Evolutionary conservation across 2,797 vertebrate genomes (phyloP), one percentile per base, ranked within the genome.

Genomic region (Cheirogaleus major): DNA sequence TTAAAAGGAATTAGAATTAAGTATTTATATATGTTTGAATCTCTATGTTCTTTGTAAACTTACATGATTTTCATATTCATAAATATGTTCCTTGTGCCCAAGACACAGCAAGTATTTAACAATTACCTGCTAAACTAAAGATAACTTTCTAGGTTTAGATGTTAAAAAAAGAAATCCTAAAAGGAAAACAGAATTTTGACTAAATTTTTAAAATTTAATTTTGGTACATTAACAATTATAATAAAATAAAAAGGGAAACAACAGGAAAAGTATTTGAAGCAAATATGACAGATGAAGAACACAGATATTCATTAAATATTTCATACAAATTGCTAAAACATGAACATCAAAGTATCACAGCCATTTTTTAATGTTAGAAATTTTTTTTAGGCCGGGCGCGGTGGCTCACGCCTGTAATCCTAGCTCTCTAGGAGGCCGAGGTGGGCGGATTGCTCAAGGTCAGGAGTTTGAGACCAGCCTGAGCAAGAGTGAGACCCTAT

Each of bases 321-420:
- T 50, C 13, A 69, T 52, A 35, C 23, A 84, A 69, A 52, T 67
- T 84, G 32, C 22, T 69, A 63, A 85, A 86, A 55, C 32, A 43
- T 48, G 20, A 61, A 23, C 52, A 8, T 55, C 52, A 55, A 55
- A 55, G 52, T 55, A 55, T 55, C 52, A 22, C 52, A 55, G 55
- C 22, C 22, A 57, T 57, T 23, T 57, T 57, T 57, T 57, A 57
- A 57, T 22, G 22, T 57, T 96, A 98, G 95, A 98, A 98, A 97
- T 76, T 82, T 95, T 93, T 38, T 38, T 38, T 38, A 38, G 38
- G 38, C 38, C 38, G 38, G 38, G 38, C 38, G 38, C 38, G 38
- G 38, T 38, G 38, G 38, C 38, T 38, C 38, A 38, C 38, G 38
- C 38, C 38, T 38, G 38, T 38, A 38, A 38, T 38, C 38, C 38